Evolutionary conservation across 2,888 invertebrate genomes (phyloP).

Genomic region (Mycalesis mineus): DNA sequence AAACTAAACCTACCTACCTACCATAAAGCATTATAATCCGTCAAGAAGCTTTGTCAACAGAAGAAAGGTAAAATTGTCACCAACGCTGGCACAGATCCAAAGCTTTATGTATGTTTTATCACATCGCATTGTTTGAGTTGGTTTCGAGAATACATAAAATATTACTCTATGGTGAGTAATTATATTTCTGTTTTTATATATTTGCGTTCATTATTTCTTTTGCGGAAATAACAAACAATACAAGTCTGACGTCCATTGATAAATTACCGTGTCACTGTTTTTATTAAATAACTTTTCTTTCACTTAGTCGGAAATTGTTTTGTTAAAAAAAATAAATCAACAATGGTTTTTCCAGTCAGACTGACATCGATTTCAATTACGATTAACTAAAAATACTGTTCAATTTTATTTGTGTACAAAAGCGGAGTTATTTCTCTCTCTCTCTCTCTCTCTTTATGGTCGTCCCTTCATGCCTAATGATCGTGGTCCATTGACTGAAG

Average conservation of each 20-base stretch:
- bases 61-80: not conserved
- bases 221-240: not conserved
- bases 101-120: not conserved
- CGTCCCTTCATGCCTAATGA: too few relatives aligned
- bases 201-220: not conserved
- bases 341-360: too few relatives aligned
- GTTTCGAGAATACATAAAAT: constrained; percentile 1
- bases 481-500: too few relatives aligned
- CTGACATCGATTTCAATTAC: too few relatives aligned
- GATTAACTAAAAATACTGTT: too few relatives aligned
- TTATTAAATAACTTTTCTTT: not conserved
- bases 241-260: not conserved
- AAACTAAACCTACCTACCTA: too few relatives aligned
- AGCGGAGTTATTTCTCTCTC: too few relatives aligned
- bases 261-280: not conserved
- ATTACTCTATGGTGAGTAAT: not conserved
- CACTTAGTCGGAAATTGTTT: not conserved
- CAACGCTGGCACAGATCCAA: not conserved
- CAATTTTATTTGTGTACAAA: too few relatives aligned
- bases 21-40: not conserved
- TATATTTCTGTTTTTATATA: not conserved
- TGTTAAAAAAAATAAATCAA: too few relatives aligned
- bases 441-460: too few relatives aligned
- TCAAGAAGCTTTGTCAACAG: not conserved
- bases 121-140: not conserved